These are phyloP conservation scores for Acanthis flammea DNA, from an alignment of 2,797 vertebrate genomes.

Conservation along the genomic window DNA sequence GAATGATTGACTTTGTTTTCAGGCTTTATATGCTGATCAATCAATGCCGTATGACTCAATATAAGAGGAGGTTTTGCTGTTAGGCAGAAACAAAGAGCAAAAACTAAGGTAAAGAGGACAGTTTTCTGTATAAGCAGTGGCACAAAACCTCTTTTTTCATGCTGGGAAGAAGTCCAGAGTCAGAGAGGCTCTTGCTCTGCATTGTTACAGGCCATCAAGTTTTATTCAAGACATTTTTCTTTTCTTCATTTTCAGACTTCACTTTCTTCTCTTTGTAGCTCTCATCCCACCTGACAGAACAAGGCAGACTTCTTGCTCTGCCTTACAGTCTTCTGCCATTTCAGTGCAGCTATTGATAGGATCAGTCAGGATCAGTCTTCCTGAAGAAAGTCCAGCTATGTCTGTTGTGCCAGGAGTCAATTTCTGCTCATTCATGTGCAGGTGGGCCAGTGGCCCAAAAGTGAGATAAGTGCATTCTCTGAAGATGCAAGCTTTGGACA, in stretches of 20 bases:
- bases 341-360: background rate
- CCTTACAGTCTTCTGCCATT: background rate
- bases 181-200: background rate
- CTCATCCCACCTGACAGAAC: background rate
- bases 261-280: background rate
- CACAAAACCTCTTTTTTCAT: background rate
- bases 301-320: background rate
- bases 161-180: background rate
- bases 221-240: background rate
- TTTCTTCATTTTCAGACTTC: background rate
- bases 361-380: background rate
- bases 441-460: background rate
- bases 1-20: background rate
- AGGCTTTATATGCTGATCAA: background rate
- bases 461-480: background rate
- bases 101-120: background rate
- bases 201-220: background rate
- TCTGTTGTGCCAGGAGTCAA: background rate
- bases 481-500: background rate
- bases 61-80: background rate
- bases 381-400: background rate
- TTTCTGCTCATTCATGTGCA: background rate
- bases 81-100: background rate
- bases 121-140: background rate
- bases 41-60: background rate